Conservation (phyloP, 2,888 invertebrate genomes). For the Eupithecia exiguata region DNA sequence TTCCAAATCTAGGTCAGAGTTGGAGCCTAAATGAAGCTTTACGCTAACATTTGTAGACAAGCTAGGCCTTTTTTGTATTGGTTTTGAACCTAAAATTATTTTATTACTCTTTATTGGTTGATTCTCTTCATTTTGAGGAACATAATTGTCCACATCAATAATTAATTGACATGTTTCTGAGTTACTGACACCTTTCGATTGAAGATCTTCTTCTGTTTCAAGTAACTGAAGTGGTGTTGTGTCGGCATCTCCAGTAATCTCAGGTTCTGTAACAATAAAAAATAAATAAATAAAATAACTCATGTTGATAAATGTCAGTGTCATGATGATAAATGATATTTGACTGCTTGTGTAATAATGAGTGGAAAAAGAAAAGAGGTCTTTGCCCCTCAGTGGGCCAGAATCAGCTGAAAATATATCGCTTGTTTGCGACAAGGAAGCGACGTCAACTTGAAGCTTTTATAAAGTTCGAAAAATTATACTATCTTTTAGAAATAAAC, state of each 20-base stretch:
- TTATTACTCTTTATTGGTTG: slow-evolving; percentile 48
- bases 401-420: too few species aligned
- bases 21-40: slow-evolving; percentile 56
- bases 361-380: background rate
- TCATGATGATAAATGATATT: too few species aligned
- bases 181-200: slow-evolving; percentile 11
- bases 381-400: too few species aligned
- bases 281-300: background rate
- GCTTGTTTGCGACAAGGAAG: too few species aligned
- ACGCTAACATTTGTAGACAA: background rate
- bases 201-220: slow-evolving; percentile 16
- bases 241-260: slow-evolving; percentile 23
- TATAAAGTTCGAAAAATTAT: too few species aligned
- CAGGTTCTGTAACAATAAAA: slow-evolving; percentile 23
- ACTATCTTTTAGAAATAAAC: too few species aligned
- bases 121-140: slow-evolving; percentile 6
- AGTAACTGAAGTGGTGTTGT: background rate
- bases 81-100: slow-evolving; percentile 65
- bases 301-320: too few species aligned
- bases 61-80: slow-evolving; percentile 43
- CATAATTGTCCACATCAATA: slow-evolving; percentile 1
- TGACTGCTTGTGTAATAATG: background rate
- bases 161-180: background rate
- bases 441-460: too few species aligned
- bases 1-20: slow-evolving; percentile 40